Percentiles rank a stretch among this genome's conserved stretches.
Conservation (phyloP, 2,113 vertebrate genomes). For the Choloepus hoffmanni region DNA sequence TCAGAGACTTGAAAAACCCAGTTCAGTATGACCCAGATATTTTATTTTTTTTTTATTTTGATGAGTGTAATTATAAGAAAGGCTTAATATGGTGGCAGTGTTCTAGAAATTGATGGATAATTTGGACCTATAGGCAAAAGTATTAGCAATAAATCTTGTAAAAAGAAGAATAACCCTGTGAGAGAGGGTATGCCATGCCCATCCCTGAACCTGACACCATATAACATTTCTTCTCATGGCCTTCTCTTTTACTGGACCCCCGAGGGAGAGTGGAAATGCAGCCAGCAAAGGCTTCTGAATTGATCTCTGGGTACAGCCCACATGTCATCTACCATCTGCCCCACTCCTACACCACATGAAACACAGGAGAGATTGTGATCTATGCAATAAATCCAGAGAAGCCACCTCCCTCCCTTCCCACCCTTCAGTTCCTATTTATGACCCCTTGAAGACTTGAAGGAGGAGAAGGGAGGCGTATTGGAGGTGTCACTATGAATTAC, state of each 20-base stretch:
- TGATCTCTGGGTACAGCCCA: not conserved
- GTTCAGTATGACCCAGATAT: not conserved
- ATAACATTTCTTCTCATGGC: not conserved
- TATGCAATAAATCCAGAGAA: conserved; percentile 12
- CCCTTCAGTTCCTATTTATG: not conserved
- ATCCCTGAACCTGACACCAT: not conserved
- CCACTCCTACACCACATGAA: not conserved
- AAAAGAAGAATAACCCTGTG: not conserved
- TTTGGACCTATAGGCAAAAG: not conserved
- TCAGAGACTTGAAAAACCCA: conserved; percentile 36
- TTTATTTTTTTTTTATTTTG: conserved; percentile 16
- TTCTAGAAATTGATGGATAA: not conserved
- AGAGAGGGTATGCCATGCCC: not conserved
- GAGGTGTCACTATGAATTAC: not conserved
- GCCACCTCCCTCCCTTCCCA: not conserved
- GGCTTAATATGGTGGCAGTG: not conserved
- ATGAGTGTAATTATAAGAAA: not conserved
- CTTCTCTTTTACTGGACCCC: not conserved
- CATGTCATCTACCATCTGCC: not conserved
- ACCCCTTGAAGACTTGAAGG: not conserved
- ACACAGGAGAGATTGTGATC: not conserved
- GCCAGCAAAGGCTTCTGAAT: not conserved
- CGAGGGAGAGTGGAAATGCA: not conserved
- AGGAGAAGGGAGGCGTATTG: not conserved
- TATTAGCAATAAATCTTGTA: not conserved